Conservation (phyloP, 2,113 vertebrate genomes). For the Microcebus tavaratra region DNA sequence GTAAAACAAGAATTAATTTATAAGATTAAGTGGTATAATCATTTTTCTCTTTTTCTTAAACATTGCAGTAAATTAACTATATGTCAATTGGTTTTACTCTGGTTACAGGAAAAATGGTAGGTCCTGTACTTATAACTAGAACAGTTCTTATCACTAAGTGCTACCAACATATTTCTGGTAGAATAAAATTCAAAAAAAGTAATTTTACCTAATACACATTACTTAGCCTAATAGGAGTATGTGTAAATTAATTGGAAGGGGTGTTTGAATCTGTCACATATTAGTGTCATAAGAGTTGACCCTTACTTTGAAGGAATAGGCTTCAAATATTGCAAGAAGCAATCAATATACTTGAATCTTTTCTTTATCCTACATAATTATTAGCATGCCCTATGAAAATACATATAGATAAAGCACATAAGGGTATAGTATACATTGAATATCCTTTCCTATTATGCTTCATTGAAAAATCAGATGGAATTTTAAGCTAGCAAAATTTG, state of each 20-base stretch:
- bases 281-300: not conserved
- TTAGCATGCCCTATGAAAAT: not conserved
- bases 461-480: not conserved
- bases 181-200: not conserved
- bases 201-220: not conserved
- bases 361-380: not conserved
- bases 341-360: not conserved
- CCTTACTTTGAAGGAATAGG: not conserved
- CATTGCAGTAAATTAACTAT: not conserved
- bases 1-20: not conserved
- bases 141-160: not conserved
- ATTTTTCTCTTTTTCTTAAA: not conserved
- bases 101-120: not conserved
- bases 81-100: not conserved
- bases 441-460: not conserved
- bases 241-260: not conserved
- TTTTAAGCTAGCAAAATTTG: not conserved
- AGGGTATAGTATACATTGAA: not conserved
- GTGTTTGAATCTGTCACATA: not conserved
- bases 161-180: not conserved
- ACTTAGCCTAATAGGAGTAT: not conserved
- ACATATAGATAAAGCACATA: not conserved
- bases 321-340: not conserved
- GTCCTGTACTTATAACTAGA: not conserved
- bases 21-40: not conserved